Evolutionary conservation across 1,140 invertebrate species (phyloP), one percentile per base, ranked within the genome.

Genomic region (Bradynema listronoti): DNA sequence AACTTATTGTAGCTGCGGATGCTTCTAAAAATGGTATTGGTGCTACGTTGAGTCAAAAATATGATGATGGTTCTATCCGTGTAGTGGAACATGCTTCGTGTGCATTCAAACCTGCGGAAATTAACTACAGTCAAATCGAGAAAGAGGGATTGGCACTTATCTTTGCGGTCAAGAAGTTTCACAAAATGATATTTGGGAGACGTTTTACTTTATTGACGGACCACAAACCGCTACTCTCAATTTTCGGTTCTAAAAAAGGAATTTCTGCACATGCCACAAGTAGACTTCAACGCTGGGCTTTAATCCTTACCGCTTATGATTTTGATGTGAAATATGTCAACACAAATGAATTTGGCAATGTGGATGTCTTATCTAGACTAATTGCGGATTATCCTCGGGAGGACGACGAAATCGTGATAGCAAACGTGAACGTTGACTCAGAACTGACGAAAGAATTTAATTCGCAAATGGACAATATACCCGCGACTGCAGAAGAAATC

Each of bases 111-210:
- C 41, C 67, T 30, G 65, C 80, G 4, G 79, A 84, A 65, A 62
- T 71, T 64, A 82, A 79, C 51, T 83, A 84, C 50, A 58, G 78
- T 7, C 79, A 81, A 58, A 80, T 83, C 27, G 81, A 85, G 32
- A 82, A 79, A 65, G 83, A 85, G 74, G 53, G 53, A 3, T 55
- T 55, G 30, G 53, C 22, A 19, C 56, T 55, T 24, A 14, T 55
- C 9, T 55, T 56, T 53, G 53, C 53, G 22, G 53, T 55, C 16
- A 53, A 55, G 14, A 55, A 55, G 36, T 55, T 56, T 45, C 53
- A 55, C 14, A 52, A 58, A 52, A 41, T 55, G 22, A 55, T 55
- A 6, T 55, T 24, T 59, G 53, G 53, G 6, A 16, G 53, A 6
- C 24, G 30, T 19, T 55, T 55, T 53, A 55, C 36, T 22, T 53